Percentiles rank a stretch among this genome's conserved stretches.
These are phyloP conservation scores for Psephotus haematonotus DNA, from an alignment of 2,113 vertebrate species.

Conservation along the genomic window DNA sequence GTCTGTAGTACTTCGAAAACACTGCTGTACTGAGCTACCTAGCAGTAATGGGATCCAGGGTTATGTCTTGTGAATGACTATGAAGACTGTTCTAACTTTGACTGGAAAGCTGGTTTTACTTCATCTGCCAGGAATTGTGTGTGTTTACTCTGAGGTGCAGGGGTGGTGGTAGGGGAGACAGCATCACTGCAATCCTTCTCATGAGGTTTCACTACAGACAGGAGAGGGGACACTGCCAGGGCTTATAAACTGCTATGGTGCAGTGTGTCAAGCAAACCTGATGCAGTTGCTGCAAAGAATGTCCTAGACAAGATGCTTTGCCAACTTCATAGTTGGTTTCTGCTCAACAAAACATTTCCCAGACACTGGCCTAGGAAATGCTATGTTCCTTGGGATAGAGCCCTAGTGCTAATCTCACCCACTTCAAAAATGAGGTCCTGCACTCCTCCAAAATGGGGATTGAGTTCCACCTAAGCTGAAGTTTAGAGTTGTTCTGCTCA, in stretches of 20 bases:
- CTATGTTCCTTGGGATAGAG: neutral
- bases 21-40: neutral
- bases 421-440: neutral
- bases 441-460: fast-evolving
- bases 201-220: neutral
- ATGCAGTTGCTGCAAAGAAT: neutral
- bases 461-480: neutral
- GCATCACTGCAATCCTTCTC: neutral
- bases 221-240: neutral
- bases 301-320: neutral
- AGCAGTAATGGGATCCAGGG: fast-evolving
- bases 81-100: neutral
- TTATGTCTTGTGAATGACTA: fast-evolving
- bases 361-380: neutral
- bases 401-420: neutral
- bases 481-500: neutral
- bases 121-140: neutral
- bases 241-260: neutral
- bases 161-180: neutral
- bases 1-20: neutral
- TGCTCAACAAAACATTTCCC: neutral
- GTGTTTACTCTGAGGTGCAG: neutral
- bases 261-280: fast-evolving
- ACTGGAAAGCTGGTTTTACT: neutral
- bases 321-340: neutral